Evolutionary conservation across 1,140 invertebrate genomes (phyloP).

Genomic region (Saccostrea glomerata): DNA sequence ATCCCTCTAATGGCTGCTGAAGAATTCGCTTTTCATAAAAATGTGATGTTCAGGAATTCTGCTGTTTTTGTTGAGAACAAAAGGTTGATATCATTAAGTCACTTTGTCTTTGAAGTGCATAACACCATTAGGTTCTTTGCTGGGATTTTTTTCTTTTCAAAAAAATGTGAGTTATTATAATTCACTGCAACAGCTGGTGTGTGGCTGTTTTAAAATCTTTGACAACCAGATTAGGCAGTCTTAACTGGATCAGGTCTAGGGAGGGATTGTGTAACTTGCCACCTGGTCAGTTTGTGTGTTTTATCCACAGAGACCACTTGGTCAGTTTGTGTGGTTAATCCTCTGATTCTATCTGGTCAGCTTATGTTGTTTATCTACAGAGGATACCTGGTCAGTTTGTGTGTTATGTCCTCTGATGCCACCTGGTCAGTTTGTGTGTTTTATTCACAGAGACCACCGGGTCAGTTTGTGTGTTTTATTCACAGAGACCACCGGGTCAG

Average conservation of each 20-base stretch:
- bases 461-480: no score
- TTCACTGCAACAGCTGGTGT: neutral
- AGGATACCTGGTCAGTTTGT: no score
- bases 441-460: no score
- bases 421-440: no score
- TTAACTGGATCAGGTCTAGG: neutral
- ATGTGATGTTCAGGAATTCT: neutral
- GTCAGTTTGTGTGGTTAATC: no score
- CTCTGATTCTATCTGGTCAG: no score
- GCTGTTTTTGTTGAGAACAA: neutral
- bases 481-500: no score
- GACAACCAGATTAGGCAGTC: neutral
- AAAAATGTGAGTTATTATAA: neutral
- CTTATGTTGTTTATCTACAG: no score
- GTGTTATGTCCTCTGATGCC: no score
- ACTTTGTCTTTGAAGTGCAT: conserved; percentile 18
- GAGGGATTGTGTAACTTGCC: neutral
- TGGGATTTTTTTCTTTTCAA: neutral
- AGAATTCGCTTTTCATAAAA: neutral
- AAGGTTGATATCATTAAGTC: neutral
- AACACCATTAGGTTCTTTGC: neutral
- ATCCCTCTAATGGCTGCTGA: neutral
- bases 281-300: neutral
- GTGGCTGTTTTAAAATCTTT: neutral
- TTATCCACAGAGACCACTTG: no score